Base-by-base conservation (phyloP, 2,888 invertebrate species). In the Troilus luridus region DNA sequence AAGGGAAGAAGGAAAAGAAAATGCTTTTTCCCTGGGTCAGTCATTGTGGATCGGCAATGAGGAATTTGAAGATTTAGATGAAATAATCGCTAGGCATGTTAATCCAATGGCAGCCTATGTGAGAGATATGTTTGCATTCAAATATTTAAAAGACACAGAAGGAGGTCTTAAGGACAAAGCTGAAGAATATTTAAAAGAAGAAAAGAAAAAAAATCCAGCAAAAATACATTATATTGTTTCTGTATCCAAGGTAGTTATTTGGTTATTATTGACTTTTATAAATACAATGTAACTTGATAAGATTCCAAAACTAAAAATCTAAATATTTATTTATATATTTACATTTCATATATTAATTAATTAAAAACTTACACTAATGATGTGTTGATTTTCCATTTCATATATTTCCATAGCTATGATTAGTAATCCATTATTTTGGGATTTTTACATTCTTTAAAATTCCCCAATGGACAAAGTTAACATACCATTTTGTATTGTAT, bases 61-160 rank as follows among this genome's bases (percentile, higher is more conserved):
- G 93, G 98, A 99, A 94, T 99, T 98, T 94, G 99, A 99, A 95
- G 99, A 99, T 94, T 95, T 99, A 62, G 99, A 99, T 94, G 99
- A 99, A 96, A 99, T 99, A 92, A 98, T 99, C 91, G 99, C 99
- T 0, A 96, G 99, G 19, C 96, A 98, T 94, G 97, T 99, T 10
- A 98, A 98, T 92, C 99, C 99, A 0, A 99, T 99, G 99, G 99
- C 99, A 0, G 96, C 97, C 0, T 97, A 97, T 93, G 98, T 98
- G 0, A 96, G 98, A 6, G 99, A 99, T 94, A 95, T 99, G 72
- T 95, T 98, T 90, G 96, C 96, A 77, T 99, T 98, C 94, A 98
- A 98, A 94, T 99, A 99, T 94, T 99, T 97, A 94, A 96, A 96
- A 93, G 96, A 97, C 58, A 96, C 97, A 59, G 95, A 96, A 90